phyloP scores from a whole-genome alignment of 2,888 invertebrate species.

The Cinara cedri region DNA sequence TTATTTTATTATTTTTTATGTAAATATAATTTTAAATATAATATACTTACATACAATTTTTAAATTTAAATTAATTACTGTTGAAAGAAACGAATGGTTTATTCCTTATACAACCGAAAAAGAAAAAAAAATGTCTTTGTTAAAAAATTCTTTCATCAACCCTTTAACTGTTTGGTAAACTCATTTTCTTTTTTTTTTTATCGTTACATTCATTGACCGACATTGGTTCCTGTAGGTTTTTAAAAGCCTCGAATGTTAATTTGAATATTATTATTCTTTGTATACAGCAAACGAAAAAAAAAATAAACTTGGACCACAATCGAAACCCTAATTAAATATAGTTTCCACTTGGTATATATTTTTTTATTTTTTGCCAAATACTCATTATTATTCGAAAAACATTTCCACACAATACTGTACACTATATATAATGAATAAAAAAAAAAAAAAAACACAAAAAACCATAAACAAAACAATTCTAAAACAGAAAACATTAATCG shows the following conservation, averaged over 20 bases:
- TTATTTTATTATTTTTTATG: too few species aligned
- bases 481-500: conserved; percentile 54
- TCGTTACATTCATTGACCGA: conserved; percentile 7
- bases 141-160: conserved; percentile 16
- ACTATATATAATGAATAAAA: conserved; percentile 32
- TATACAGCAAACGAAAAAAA: conserved; percentile 18
- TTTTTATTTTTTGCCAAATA: conserved; percentile 15
- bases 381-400: conserved; percentile 50
- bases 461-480: conserved; percentile 36
- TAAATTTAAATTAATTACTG: neutral
- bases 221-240: conserved; percentile 9
- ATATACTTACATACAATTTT: too few species aligned
- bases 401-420: conserved; percentile 19
- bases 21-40: too few species aligned
- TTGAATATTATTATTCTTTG: conserved; percentile 53
- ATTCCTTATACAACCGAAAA: neutral
- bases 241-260: conserved; percentile 38
- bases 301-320: conserved; percentile 51
- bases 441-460: conserved; percentile 1
- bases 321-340: conserved; percentile 52
- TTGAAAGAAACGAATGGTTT: conserved; percentile 10
- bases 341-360: conserved; percentile 22
- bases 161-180: conserved; percentile 38
- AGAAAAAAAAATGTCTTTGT: conserved; percentile 35
- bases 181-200: conserved; percentile 11